These are phyloP conservation scores for Hypercompe scribonia DNA, from an alignment of 2,888 invertebrate species.

Conservation along the genomic window DNA sequence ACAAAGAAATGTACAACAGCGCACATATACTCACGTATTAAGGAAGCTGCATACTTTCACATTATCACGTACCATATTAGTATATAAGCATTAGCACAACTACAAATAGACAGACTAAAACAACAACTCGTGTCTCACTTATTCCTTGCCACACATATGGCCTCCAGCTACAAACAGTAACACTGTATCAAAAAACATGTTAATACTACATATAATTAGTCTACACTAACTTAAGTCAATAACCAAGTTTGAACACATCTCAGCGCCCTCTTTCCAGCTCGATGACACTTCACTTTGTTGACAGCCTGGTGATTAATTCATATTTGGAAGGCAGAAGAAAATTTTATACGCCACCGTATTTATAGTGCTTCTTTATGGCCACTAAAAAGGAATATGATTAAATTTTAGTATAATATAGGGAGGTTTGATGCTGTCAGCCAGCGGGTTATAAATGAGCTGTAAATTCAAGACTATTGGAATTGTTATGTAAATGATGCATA, in stretches of 20 bases:
- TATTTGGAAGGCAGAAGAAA: conserved; percentile 64
- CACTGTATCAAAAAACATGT: background rate
- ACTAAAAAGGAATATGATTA: conserved; percentile 52
- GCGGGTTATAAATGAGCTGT: conserved; percentile 15
- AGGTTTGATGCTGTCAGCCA: conserved; percentile 15
- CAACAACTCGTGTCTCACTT: too few species aligned
- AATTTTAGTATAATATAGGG: conserved; percentile 43
- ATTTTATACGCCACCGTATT: conserved; percentile 58
- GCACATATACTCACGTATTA: too few species aligned
- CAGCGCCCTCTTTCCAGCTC: conserved; percentile 58
- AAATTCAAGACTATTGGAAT: conserved; percentile 7
- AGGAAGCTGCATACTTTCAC: too few species aligned
- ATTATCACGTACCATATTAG: too few species aligned
- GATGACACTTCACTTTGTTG: conserved; percentile 78
- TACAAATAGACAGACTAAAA: too few species aligned
- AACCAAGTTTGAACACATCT: conserved; percentile 54
- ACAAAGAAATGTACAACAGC: too few species aligned
- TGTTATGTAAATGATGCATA: background rate
- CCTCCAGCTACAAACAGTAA: too few species aligned
- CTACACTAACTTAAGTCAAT: conserved; percentile 9
- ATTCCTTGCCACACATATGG: too few species aligned
- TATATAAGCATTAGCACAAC: too few species aligned
- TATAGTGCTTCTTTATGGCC: conserved; percentile 46
- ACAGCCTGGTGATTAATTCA: conserved; percentile 76
- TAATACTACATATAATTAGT: background rate